Base-by-base conservation (phyloP, 2,797 vertebrate genomes). In the Astyanax mexicanus region DNA sequence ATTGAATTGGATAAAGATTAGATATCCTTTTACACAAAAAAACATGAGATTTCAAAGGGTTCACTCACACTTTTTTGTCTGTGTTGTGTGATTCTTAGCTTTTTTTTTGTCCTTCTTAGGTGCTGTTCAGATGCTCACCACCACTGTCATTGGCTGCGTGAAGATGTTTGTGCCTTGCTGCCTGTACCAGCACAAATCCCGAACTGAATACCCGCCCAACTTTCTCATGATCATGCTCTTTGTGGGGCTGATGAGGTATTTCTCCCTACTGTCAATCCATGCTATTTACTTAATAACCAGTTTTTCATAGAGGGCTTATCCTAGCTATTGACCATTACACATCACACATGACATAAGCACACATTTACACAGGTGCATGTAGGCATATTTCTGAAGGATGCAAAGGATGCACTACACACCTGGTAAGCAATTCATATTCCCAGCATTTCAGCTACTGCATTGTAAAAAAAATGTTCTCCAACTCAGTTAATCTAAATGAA, bases 171-270 rank as follows among this genome's bases (percentile, higher is more conserved):
- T 99, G 0, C 98, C 97, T 0, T 99, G 97, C 88, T 98, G 96
- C 49, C 86, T 98, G 40, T 95, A 98, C 84, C 92, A 96, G 78
- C 97, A 98, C 92, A 98, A 98, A 83, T 58, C 94, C 6, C 93
- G 97, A 66, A 81, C 89, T 0, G 95, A 96, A 29, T 98, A 95
- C 10, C 98, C 98, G 0, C 86, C 96, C 54, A 98, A 98, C 69
- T 98, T 99, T 89, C 69, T 98, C 89, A 96, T 97, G 95, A 98
- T 96, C 75, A 99, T 99, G 98, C 86, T 99, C 8, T 98, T 99
- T 37, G 97, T 99, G 19, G 98, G 98, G 11, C 88, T 99, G 12
- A 98, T 99, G 94, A 96, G 97, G 98, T 98, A 40, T 6, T 77
- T 45, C 3, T 29, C n/a, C 8, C 23, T 37, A 1, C 37, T 32